Percentiles rank a stretch among this genome's conserved stretches.
Evolutionary conservation across 2,113 vertebrate species (phyloP).

Genomic region (Syngnathus scovelli): DNA sequence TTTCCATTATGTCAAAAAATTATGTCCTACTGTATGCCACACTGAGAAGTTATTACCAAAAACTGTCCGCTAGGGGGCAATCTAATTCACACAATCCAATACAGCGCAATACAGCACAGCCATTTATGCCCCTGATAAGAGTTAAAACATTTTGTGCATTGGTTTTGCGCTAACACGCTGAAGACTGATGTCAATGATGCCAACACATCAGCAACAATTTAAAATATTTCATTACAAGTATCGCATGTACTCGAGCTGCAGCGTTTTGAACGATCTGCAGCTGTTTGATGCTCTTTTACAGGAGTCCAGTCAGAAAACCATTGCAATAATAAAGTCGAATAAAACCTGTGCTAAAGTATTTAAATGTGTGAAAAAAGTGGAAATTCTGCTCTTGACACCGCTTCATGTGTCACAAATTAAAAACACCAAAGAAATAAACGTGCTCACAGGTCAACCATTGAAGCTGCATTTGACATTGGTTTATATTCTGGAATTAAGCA

Average conservation of each 20-base stretch:
- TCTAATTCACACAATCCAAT: conserved; percentile 25
- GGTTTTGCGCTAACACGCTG: not conserved
- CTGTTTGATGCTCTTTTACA: not conserved
- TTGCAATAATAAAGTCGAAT: not conserved
- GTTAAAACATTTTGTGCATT: no score
- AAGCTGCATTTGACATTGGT: not conserved
- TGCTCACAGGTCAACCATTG: not conserved
- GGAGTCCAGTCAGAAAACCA: not conserved
- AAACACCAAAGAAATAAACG: not conserved
- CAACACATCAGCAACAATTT: not conserved
- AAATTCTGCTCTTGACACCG: not conserved
- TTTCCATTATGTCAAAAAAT: not conserved
- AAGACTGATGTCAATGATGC: not conserved
- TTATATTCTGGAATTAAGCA: not conserved
- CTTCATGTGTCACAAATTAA: not conserved
- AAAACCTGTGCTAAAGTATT: not conserved
- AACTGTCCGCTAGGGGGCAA: conserved; percentile 46
- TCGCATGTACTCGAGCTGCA: no score
- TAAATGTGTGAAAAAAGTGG: not conserved
- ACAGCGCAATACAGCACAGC: not conserved
- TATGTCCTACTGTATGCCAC: not conserved
- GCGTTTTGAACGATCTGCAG: not conserved
- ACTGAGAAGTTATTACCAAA: not conserved
- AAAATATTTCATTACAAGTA: not conserved
- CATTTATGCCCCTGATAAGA: not conserved